Conservation (phyloP, 64 coral and sea anemone genomes). For the Porites lutea region DNA sequence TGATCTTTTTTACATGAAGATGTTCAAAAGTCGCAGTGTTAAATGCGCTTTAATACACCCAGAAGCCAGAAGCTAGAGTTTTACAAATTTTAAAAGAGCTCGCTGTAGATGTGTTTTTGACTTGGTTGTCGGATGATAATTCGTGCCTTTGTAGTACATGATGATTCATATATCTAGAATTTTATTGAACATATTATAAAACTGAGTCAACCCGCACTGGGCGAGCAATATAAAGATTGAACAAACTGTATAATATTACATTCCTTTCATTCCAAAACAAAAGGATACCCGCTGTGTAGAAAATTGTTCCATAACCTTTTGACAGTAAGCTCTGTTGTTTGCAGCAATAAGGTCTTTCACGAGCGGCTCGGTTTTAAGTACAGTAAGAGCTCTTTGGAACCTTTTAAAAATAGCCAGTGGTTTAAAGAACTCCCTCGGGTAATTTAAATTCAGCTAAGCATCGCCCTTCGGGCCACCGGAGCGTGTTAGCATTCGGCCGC, state of each 20-base stretch:
- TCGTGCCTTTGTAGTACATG: too few relatives aligned
- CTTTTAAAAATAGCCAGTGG: neutral
- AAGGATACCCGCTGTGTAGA: slow-evolving; percentile 28
- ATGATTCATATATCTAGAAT: too few relatives aligned
- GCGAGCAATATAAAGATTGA: slow-evolving; percentile 28
- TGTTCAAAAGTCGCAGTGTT: too few relatives aligned
- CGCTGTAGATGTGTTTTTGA: too few relatives aligned
- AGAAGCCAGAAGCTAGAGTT: too few relatives aligned
- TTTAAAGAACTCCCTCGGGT: slow-evolving; percentile 5
- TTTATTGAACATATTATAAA: neutral
- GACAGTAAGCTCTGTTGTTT: neutral
- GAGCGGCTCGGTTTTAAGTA: neutral
- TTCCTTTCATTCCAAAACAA: slow-evolving; percentile 35
- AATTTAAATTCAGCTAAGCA: slow-evolving; percentile 35
- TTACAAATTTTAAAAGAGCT: too few relatives aligned
- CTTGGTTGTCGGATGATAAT: too few relatives aligned
- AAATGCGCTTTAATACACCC: too few relatives aligned
- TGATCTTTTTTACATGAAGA: too few relatives aligned
- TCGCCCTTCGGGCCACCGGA: neutral
- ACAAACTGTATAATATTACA: neutral
- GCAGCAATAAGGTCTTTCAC: neutral
- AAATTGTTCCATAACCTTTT: slow-evolving; percentile 39
- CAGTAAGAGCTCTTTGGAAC: neutral
- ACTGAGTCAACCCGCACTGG: neutral
- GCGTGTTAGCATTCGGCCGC: neutral